Evolutionary conservation across 2,888 invertebrate genomes (phyloP).

Genomic region (Tenthredo amoena): DNA sequence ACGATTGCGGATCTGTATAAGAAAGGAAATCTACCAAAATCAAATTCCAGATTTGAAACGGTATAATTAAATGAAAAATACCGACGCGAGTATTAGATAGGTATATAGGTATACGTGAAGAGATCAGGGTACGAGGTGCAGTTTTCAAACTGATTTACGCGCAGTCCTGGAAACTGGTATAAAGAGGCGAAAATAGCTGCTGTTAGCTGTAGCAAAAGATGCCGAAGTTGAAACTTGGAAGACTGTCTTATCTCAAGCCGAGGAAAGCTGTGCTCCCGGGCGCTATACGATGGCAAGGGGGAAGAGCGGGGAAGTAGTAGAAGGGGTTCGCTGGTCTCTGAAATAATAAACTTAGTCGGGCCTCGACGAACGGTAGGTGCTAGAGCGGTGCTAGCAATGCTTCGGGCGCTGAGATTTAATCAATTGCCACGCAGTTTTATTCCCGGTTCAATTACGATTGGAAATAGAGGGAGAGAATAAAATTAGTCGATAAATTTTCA

Average conservation of each 20-base stretch:
- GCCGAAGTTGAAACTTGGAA: constrained; percentile 57
- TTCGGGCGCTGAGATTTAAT: neutral
- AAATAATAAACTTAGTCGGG: constrained; percentile 53
- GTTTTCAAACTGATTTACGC: constrained; percentile 10
- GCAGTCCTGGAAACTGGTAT: constrained; percentile 9
- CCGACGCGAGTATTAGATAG: neutral
- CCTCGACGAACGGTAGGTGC: constrained; percentile 25
- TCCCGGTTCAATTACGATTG: neutral
- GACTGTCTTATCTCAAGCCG: constrained; percentile 63
- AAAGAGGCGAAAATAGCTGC: constrained; percentile 40
- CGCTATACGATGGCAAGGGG: constrained; percentile 46
- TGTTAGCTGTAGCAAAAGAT: constrained; percentile 43
- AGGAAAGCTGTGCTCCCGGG: constrained; percentile 48
- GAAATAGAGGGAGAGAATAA: neutral
- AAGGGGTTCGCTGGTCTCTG: constrained; percentile 54
- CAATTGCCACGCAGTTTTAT: neutral
- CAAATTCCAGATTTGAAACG: neutral
- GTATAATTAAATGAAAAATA: neutral
- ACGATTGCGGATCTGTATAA: neutral
- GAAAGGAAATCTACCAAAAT: neutral
- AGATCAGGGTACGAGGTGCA: constrained; percentile 16
- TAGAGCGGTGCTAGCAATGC: neutral
- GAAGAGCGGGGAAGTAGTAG: constrained; percentile 41
- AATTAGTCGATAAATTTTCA: too few species aligned
- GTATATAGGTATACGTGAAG: neutral